Percentiles rank a stretch among this genome's conserved stretches.
phyloP scores from a whole-genome alignment of 2,888 invertebrate species.

The Tachina lurida region DNA sequence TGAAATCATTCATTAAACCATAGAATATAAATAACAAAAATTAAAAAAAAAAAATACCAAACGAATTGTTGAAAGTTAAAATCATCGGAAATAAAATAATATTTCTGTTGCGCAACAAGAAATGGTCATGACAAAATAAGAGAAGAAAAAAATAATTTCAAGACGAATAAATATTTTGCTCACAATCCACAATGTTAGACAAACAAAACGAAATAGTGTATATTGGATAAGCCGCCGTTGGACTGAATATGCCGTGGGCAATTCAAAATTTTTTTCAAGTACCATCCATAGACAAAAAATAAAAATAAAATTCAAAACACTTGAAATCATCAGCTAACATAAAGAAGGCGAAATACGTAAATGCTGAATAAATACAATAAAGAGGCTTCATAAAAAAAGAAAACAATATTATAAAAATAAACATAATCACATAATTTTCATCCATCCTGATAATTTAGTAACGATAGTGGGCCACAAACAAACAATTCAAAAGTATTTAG shows the following conservation, averaged over 20 bases:
- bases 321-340: constrained; percentile 50
- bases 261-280: constrained; percentile 39
- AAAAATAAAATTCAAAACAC: constrained; percentile 49
- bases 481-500: constrained; percentile 52
- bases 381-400: constrained; percentile 12
- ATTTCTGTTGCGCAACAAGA: constrained; percentile 12
- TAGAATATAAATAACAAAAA: constrained; percentile 28
- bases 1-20: constrained; percentile 60
- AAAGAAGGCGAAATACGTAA: constrained; percentile 31
- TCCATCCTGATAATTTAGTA: constrained; percentile 33
- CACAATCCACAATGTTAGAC: background rate
- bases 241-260: constrained; percentile 22
- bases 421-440: constrained; percentile 52
- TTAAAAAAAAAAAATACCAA: background rate
- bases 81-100: constrained; percentile 45
- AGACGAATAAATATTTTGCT: background rate
- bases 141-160: background rate
- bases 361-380: constrained; percentile 15
- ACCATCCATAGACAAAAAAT: background rate
- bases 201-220: background rate
- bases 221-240: background rate
- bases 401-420: constrained; percentile 29
- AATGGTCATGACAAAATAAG: constrained; percentile 1
- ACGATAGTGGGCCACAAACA: constrained; percentile 22
- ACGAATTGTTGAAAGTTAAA: constrained; percentile 30